Evolutionary conservation across 2,888 invertebrate genomes (phyloP).

Genomic region (Sinelater perroti): DNA sequence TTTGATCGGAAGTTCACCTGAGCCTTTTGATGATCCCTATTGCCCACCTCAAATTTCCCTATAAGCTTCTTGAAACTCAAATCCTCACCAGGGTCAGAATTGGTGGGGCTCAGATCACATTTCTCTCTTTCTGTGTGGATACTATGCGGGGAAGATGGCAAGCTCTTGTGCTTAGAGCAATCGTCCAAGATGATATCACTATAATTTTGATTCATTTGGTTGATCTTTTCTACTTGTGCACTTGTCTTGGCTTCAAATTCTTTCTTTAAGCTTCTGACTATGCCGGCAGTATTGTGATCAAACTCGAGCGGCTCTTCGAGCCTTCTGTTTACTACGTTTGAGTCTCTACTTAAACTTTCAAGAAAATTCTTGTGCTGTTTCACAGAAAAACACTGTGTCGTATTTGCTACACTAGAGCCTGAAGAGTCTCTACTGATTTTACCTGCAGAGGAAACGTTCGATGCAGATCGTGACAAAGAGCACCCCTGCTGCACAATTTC

Average conservation of each 20-base stretch:
- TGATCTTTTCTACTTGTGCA: conserved; percentile 28
- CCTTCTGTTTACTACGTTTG: conserved; percentile 52
- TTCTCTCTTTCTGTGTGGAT: conserved; percentile 59
- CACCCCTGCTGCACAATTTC: conserved; percentile 53
- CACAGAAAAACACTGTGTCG: conserved; percentile 64
- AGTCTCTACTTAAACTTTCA: conserved; percentile 61
- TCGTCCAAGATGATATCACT: conserved; percentile 44
- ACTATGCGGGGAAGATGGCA: conserved; percentile 73
- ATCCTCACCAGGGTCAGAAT: conserved; percentile 63
- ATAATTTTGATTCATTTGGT: conserved; percentile 28
- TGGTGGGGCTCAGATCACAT: conserved; percentile 42
- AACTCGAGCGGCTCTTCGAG: conserved; percentile 57
- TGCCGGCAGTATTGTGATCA: conserved; percentile 65
- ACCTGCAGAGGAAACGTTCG: conserved; percentile 51
- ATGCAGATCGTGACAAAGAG: conserved; percentile 55
- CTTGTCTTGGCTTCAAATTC: conserved; percentile 85
- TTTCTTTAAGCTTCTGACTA: conserved; percentile 85
- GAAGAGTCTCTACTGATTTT: conserved; percentile 54
- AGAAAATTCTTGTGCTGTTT: conserved; percentile 64
- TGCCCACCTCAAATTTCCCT: conserved; percentile 71
- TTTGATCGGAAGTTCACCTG: conserved; percentile 48
- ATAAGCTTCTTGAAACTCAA: conserved; percentile 79
- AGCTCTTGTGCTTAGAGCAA: conserved; percentile 60
- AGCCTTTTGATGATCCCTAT: conserved; percentile 52
- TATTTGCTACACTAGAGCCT: conserved; percentile 60